Evolutionary conservation across 1,140 invertebrate genomes (phyloP), one percentile per base, ranked within the genome.

Genomic region (Liolophura sinensis): DNA sequence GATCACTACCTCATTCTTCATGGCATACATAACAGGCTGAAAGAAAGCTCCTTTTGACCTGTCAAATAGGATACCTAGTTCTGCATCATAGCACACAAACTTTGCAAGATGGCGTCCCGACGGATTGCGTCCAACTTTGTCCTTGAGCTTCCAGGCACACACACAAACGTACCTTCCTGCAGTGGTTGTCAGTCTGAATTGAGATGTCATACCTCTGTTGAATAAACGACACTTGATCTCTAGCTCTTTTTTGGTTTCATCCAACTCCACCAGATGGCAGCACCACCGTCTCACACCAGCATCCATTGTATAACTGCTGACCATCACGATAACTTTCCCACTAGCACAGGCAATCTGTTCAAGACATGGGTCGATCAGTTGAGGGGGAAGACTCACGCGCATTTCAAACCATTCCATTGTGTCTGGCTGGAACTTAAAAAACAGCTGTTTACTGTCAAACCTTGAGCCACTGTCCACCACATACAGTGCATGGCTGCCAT

Each of bases 161-260:
- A 78, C 65, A 68, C 72, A 76, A n/a, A 78, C 66, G 46, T 73
- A 64, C 14, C 62, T 61, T 15, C 70, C 65, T 15, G 68, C 62
- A 11, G 73, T 62, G 3, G 59, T 57, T 58, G 64, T 64, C 16
- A 65, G 62, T 6, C 56, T 57, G 9, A 76, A 31, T 40, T 74
- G 65, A 15, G 74, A 71, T 59, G 69, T 68, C 0, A 57, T 27
- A 62, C 67, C 70, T 55, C 77, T 67, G 12, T 65, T 63, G 59
- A 77, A 76, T 1, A 77, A 60, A 48, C 63, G 40, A 52, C 65
- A 68, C 58, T 60, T 71, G 48, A 73, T 50, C 14, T 63, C 49
- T 61, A 71, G 68, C 60, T 70, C 67, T 11, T 58, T 62, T 48
- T 55, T 63, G 60, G 70, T 67, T 27, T 68, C 64, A 27, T 64